Conservation (phyloP, 2,113 vertebrate species). For the Python bivittatus region DNA sequence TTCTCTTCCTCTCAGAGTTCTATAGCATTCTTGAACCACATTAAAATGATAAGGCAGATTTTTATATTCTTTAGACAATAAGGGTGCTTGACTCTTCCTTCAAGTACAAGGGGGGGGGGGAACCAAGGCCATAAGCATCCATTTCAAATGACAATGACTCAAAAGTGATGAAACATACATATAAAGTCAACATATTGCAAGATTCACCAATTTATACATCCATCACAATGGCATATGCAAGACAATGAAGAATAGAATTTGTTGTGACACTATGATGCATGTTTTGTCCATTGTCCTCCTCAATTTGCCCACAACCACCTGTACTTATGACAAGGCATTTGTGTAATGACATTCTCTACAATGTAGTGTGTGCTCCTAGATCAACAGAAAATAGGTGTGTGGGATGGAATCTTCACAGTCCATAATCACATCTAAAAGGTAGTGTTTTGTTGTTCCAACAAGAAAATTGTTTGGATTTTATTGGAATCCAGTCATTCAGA, state of each 20-base stretch:
- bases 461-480: conserved; percentile 36
- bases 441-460: background rate
- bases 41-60: background rate
- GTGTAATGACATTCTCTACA: background rate
- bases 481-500: conserved; percentile 39
- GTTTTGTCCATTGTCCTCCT: background rate
- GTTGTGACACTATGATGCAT: background rate
- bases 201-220: background rate
- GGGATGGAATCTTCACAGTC: background rate
- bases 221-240: background rate
- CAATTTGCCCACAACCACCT: background rate
- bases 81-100: background rate
- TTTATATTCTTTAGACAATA: background rate
- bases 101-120: background rate
- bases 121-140: background rate
- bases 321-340: background rate
- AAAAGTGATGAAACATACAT: background rate
- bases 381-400: background rate
- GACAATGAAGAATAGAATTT: background rate
- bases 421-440: background rate
- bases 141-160: background rate
- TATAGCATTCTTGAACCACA: background rate
- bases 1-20: background rate
- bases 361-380: background rate
- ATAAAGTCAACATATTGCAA: background rate